Evolutionary conservation across 64 coral and sea anemone species (phyloP), one percentile per base, ranked within the genome.

Genomic region (Actinia tenebrosa): DNA sequence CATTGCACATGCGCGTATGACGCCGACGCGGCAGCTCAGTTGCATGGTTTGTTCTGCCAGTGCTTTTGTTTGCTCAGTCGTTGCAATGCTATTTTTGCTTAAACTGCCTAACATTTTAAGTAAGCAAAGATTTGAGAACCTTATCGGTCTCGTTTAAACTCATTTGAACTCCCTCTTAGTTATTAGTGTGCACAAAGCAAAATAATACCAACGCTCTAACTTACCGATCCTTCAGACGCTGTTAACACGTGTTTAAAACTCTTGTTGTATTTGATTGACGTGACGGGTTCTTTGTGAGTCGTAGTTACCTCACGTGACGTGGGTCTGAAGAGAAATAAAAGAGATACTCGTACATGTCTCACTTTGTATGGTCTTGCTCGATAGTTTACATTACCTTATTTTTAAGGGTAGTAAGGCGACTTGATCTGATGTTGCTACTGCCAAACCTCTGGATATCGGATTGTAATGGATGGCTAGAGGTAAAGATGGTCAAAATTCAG

Each of bases 161-260:
- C 47, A 50, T 50, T 50, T 50, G 47, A 50, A 50, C 47, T 50
- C 47, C 47, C 30, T 37, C 30, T 37, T 37, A 37, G 30, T 37
- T 37, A 37, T 37, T 37, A 37, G 30, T 37, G 30, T 37, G 30
- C 30, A 50, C 47, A 50, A 50, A 50, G 47, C 47, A 50, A 50
- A 50, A 50, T 50, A 50, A 50, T 10, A 4, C 0, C 4, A 20
- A 22, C 19, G 22, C 30, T 3, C 4, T 37, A 20, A 92, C 96
- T 95, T 78, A 98, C 96, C 43, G 96, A 98, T 43, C 89, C 93
- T 88, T 98, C 96, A 10, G 96, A 98, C 14, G 93, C 93, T 15
- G 96, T 98, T n/a, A 98, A 88, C 4, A 98, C 82, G 80, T 98
- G 96, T 83, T 95, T 95, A 45, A 98, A 98, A 68, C 96, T 95